These are phyloP conservation scores for Tachysurus vachellii DNA, from an alignment of 2,113 vertebrate genomes.

Conservation along the genomic window DNA sequence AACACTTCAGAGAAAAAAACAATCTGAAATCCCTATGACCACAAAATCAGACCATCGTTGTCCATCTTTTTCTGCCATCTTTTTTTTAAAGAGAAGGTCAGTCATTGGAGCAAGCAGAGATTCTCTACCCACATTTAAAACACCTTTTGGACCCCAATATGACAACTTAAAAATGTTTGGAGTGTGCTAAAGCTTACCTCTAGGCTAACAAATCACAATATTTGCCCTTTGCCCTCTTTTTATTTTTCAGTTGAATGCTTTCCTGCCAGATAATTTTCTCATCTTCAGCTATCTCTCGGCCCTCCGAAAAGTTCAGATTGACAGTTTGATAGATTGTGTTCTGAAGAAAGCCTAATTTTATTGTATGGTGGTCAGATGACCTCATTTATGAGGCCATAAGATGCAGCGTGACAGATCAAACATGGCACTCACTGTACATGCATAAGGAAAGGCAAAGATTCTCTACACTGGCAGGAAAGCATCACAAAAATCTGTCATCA, in stretches of 20 bases:
- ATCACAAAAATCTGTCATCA: background rate
- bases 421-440: background rate
- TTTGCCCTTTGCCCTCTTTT: background rate
- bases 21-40: background rate
- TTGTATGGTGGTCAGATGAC: constrained; percentile 27
- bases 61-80: background rate
- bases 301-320: constrained; percentile 5
- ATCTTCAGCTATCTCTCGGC: constrained; percentile 19
- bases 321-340: constrained; percentile 13
- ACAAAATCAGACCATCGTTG: background rate
- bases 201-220: constrained; percentile 2
- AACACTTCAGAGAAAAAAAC: background rate
- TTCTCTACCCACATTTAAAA: background rate
- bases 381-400: constrained; percentile 14
- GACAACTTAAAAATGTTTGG: background rate
- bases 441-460: background rate
- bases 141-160: background rate
- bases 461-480: background rate
- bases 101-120: background rate
- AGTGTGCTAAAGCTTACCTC: constrained; percentile 16
- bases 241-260: constrained; percentile 21
- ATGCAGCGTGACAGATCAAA: constrained; percentile 25
- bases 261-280: constrained; percentile 34
- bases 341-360: constrained; percentile 37
- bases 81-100: background rate